phyloP scores from a whole-genome alignment of 2,888 invertebrate species.

The Chelonus formosanus region DNA sequence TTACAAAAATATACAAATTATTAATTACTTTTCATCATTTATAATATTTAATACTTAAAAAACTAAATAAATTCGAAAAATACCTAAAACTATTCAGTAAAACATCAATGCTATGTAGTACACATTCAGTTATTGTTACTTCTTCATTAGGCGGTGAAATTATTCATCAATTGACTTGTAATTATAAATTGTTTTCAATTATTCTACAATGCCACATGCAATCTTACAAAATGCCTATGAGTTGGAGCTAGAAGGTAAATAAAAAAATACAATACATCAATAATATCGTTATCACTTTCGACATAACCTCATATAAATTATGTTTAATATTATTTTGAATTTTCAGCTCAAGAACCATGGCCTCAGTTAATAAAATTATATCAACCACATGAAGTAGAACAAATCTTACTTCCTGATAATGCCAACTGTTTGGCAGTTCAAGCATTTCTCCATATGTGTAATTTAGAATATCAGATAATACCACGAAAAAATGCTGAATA shows the following conservation, averaged over 20 bases:
- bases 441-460: conserved; percentile 92
- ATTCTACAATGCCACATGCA: conserved; percentile 53
- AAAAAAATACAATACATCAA: conserved; percentile 21
- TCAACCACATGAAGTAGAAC: conserved; percentile 92
- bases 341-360: conserved; percentile 87
- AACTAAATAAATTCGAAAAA: too few relatives aligned
- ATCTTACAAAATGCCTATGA: conserved; percentile 53
- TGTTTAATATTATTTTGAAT: neutral
- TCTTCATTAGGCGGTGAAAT: too few relatives aligned
- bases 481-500: conserved; percentile 91
- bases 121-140: too few relatives aligned
- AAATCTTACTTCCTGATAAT: conserved; percentile 92
- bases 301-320: conserved; percentile 35
- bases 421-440: conserved; percentile 94
- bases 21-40: too few relatives aligned
- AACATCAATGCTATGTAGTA: too few relatives aligned
- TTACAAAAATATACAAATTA: too few relatives aligned
- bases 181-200: conserved; percentile 3
- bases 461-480: conserved; percentile 82
- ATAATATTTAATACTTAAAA: too few relatives aligned
- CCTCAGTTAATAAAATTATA: conserved; percentile 86
- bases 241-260: conserved; percentile 48
- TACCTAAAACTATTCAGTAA: too few relatives aligned
- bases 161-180: neutral
- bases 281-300: neutral